phyloP scores from a whole-genome alignment of 2,888 invertebrate species.

The Heterodera filipjevi region DNA sequence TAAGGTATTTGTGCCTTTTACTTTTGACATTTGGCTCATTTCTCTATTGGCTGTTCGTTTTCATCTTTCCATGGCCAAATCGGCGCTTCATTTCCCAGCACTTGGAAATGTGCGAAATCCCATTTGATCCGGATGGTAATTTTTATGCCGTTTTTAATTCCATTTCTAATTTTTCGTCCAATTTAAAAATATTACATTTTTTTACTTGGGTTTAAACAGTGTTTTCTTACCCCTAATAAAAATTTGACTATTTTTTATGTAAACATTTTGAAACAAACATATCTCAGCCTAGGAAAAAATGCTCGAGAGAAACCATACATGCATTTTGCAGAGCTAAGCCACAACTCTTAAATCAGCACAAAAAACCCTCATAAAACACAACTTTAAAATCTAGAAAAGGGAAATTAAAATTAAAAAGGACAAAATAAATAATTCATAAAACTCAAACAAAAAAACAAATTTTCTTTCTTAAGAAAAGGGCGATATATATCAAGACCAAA shows the following conservation, averaged over 20 bases:
- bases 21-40: slow-evolving; percentile 59
- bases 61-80: slow-evolving; percentile 51
- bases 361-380: no score
- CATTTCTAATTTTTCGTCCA: neutral
- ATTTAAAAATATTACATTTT: slow-evolving; percentile 17
- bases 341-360: no score
- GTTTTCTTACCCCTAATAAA: neutral
- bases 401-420: no score
- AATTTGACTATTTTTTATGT: no score
- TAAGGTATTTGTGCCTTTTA: slow-evolving; percentile 54
- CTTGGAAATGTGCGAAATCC: slow-evolving; percentile 64
- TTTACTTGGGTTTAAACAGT: no score
- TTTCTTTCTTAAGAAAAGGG: slow-evolving; percentile 9
- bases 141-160: neutral
- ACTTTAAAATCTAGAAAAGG: no score
- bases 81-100: slow-evolving; percentile 60
- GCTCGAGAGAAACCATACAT: no score
- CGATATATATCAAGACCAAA: no score
- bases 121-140: slow-evolving; percentile 55
- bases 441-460: neutral
- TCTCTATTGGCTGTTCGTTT: slow-evolving; percentile 59
- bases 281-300: no score
- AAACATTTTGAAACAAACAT: no score
- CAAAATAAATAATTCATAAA: no score
- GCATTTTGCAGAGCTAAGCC: no score